These are phyloP conservation scores for Lepus europaeus DNA, from an alignment of 2,113 vertebrate species.

Conservation along the genomic window DNA sequence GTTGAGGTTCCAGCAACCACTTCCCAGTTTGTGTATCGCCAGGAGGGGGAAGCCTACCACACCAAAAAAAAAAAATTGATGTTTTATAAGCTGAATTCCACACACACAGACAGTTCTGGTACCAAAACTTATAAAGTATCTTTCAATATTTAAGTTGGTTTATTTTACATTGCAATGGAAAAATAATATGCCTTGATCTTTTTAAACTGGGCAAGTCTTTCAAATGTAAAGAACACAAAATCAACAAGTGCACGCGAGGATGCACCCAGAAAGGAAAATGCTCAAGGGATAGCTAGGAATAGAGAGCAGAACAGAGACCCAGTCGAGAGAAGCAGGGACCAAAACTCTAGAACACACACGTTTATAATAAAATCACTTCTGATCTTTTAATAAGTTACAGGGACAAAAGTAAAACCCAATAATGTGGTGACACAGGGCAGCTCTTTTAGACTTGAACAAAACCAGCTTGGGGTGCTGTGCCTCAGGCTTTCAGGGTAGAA, in stretches of 20 bases:
- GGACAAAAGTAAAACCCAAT: constrained; percentile 76
- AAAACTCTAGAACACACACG: constrained; percentile 75
- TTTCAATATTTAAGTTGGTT: constrained; percentile 75
- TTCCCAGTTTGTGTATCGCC: background rate
- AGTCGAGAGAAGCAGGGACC: constrained; percentile 70
- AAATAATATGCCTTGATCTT: constrained; percentile 59
- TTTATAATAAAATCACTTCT: constrained; percentile 78
- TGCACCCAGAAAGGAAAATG: constrained; percentile 73
- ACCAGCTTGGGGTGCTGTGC: constrained; percentile 70
- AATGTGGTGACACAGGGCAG: constrained; percentile 89
- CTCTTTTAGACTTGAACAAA: constrained; percentile 87
- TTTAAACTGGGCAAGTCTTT: constrained; percentile 75
- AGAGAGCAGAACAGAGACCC: constrained; percentile 77
- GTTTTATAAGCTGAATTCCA: constrained; percentile 80
- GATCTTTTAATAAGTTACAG: constrained; percentile 51
- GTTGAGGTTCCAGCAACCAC: background rate
- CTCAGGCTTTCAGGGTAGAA: constrained; percentile 88
- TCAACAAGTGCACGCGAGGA: constrained; percentile 74
- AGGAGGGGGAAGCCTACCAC: constrained; percentile 49
- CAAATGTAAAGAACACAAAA: constrained; percentile 68
- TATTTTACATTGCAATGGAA: constrained; percentile 74
- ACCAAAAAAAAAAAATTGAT: constrained; percentile 59
- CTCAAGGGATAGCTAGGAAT: constrained; percentile 76
- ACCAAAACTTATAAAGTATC: constrained; percentile 80
- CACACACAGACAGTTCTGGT: constrained; percentile 66